Conservation (phyloP, 2,888 invertebrate genomes). For the Atethmia centrago region DNA sequence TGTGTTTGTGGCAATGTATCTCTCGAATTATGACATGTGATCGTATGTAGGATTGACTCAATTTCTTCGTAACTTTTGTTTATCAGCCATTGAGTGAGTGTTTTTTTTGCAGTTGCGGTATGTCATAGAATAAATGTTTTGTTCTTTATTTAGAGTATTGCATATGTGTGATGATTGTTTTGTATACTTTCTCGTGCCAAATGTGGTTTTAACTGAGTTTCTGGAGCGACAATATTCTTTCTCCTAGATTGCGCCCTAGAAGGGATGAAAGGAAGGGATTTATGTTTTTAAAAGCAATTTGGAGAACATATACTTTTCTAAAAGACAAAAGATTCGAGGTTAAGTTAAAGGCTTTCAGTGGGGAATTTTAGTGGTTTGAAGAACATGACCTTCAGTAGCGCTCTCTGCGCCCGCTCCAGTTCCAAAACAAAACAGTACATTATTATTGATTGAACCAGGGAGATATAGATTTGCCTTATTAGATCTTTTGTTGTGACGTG, state of each 20-base stretch:
- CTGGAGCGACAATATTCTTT: not conserved
- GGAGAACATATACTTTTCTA: not conserved
- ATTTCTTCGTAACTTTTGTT: no score
- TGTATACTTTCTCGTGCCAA: not conserved
- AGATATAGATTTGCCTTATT: not conserved
- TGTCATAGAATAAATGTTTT: no score
- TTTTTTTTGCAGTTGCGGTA: no score
- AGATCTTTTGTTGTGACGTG: not conserved
- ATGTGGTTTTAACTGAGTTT: not conserved
- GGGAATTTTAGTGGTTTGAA: not conserved
- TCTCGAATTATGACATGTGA: no score
- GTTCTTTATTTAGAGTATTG: no score
- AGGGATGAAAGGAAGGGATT: no score
- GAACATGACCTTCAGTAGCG: no score
- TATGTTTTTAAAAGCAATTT: not conserved
- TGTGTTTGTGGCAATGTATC: no score
- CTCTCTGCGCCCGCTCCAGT: no score
- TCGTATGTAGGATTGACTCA: no score
- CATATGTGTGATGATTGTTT: not conserved
- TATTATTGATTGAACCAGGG: not conserved
- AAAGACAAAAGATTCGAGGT: not conserved
- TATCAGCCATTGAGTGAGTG: no score
- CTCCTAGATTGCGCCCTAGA: no score
- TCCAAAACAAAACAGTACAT: not conserved
- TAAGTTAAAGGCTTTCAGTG: not conserved